A percentile compares a stretch with the other conserved stretches of the same genome.
phyloP scores from a whole-genome alignment of 2,888 invertebrate species.

The Oxytorus armatus region DNA sequence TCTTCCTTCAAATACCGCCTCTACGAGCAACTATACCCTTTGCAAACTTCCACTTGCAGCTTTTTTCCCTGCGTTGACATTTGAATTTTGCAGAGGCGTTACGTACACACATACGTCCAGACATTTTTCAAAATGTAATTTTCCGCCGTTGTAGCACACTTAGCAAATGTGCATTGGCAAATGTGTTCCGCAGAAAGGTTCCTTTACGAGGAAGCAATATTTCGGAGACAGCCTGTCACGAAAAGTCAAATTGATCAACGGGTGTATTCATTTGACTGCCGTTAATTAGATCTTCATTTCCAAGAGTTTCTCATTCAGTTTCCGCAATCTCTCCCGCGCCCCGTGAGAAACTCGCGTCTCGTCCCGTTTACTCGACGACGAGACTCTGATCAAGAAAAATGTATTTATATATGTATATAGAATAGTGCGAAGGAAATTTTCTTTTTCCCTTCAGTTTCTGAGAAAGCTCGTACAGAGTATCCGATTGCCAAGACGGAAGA shows the following conservation, averaged over 20 bases:
- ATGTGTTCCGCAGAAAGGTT: no score
- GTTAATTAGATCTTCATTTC: slow-evolving; percentile 72
- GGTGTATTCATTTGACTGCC: slow-evolving; percentile 77
- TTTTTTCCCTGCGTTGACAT: no score
- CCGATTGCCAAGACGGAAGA: slow-evolving; percentile 50
- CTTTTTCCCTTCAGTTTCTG: slow-evolving; percentile 18
- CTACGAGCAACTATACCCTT: no score
- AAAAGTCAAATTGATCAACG: slow-evolving; percentile 78
- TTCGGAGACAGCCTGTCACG: slow-evolving; percentile 76
- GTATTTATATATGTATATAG: background rate
- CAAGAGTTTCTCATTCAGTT: slow-evolving; percentile 20
- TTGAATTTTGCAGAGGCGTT: no score
- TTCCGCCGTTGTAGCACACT: no score
- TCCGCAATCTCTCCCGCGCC: background rate
- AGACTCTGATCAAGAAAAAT: slow-evolving; percentile 7
- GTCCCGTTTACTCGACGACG: slow-evolving; percentile 22
- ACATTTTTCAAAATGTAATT: no score
- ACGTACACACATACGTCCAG: no score
- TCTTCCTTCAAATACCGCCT: no score
- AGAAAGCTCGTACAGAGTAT: slow-evolving; percentile 31
- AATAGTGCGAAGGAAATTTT: slow-evolving; percentile 16
- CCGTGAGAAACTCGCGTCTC: background rate
- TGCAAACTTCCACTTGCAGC: no score
- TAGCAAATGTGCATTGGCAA: no score
- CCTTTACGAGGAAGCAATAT: slow-evolving; percentile 61